Evolutionary conservation across 2,113 vertebrate species (phyloP), one percentile per base, ranked within the genome.

Genomic region (Triplophysa tibetana): DNA sequence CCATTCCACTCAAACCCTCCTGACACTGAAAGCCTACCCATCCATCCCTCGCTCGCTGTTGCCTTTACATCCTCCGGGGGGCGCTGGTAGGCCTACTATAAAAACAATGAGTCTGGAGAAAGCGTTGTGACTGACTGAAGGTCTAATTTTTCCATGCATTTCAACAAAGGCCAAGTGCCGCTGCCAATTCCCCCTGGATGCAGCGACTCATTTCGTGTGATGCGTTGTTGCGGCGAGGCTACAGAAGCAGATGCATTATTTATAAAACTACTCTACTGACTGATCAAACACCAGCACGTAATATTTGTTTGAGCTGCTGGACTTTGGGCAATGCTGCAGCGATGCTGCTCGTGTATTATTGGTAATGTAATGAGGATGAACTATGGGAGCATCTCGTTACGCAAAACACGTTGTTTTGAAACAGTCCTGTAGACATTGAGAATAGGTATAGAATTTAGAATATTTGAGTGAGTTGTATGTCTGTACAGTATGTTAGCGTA

Each of bases 131-230:
- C 78, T 80, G 68, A 80, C 62, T 78, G 75, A 68, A 73, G 64
- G 69, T 82, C 86, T 88, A 88, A 89, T 87, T 90, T 89, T 83
- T 75, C 84, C 85, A 86, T 81, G 76, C 81, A 82, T 52, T 83
- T 83, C 75, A 84, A 86, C 83, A 78, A 24, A 84, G 45, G 81
- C 78, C 69, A 79, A 86, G 82, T 52, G 64, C 67, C 74, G 77
- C 73, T 77, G 9, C 79, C 80, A 68, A 81, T 83, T 79, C 79
- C 86, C 85, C 61, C 61, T 77, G 78, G 86, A 87, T 75, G 70
- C 69, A 29, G 80, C 65, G 21, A 85, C 79, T 79, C 83, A 66
- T 82, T 82, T 79, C 66, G 74, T 87, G 75, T 86, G 85, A 84
- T 83, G 67, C 48, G 73, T 69, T 86, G 80, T 80, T 73, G 83